A percentile compares a stretch with the other conserved stretches of the same genome.
phyloP scores from a whole-genome alignment of 2,888 invertebrate species.

The Nyleta sp. region DNA sequence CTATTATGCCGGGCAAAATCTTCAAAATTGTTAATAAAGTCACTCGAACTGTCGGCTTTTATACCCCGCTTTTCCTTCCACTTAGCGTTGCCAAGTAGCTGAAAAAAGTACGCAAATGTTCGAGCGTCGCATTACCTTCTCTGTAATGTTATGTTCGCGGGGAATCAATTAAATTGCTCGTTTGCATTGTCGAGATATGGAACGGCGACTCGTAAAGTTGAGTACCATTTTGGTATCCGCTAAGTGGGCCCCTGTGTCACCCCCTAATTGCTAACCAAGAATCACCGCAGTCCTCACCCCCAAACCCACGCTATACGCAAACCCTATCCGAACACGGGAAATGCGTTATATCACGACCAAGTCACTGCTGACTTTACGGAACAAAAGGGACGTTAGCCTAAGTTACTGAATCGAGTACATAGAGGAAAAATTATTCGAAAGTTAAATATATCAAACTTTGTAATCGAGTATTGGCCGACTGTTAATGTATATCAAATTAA shows the following conservation, averaged over 20 bases:
- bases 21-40: too few relatives aligned
- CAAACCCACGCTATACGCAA: slow-evolving; percentile 62
- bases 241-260: slow-evolving; percentile 76
- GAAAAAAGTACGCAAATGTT: slow-evolving; percentile 5
- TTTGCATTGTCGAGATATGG: slow-evolving; percentile 57
- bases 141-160: too few relatives aligned
- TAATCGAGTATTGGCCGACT: too few relatives aligned
- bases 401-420: slow-evolving; percentile 25
- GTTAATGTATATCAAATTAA: too few relatives aligned
- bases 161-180: slow-evolving; percentile 48
- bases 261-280: slow-evolving; percentile 77
- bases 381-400: slow-evolving; percentile 44
- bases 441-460: background rate
- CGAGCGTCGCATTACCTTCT: too few relatives aligned
- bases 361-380: slow-evolving; percentile 47
- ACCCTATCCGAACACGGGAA: slow-evolving; percentile 72
- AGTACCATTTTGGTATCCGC: slow-evolving; percentile 72
- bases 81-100: slow-evolving; percentile 26
- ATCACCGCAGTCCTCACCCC: slow-evolving; percentile 69
- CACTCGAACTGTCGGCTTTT: too few relatives aligned
- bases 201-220: slow-evolving; percentile 66
- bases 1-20: too few relatives aligned
- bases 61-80: slow-evolving; percentile 52
- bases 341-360: slow-evolving; percentile 70
- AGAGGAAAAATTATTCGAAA: slow-evolving; percentile 2